Evolutionary conservation across 2,797 vertebrate genomes (phyloP), one percentile per base, ranked within the genome.

Genomic region (Hippopotamyrus pictus): DNA sequence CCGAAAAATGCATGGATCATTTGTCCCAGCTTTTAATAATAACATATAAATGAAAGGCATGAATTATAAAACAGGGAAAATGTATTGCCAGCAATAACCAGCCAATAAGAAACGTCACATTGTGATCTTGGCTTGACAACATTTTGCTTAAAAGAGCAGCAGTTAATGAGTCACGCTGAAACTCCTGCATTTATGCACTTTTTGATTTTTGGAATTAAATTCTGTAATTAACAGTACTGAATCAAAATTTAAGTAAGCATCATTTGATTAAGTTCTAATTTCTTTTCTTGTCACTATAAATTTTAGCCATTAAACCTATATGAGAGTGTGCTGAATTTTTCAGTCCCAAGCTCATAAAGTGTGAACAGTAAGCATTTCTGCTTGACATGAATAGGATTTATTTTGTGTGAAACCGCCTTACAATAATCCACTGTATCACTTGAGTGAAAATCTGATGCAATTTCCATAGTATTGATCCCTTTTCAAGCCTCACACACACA

Each of bases 391-490:
- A 76, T n/a, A 65, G 19, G 48, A 62, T 90, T 86, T 86, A 73
- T 88, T 76, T 37, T 76, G 25, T 44, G 73, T 25, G 44, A 87
- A 92, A 91, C 90, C 90, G 84, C 86, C 91, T 87, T 91, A 91
- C 89, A 90, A 90, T 92, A 92, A 94, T 94, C 92, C 92, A 92
- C 65, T 91, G 93, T 92, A 93, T 93, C 93, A 93, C 94, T 95
- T 94, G 41, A 93, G 93, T 93, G 90, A 93, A 93, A 95, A 94
- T 90, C 92, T 92, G 92, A 92, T 93, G 94, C 94, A 93, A 95
- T 94, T 95, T 94, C 94, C 94, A 93, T 93, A 90, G 91, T 94
- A 94, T 94, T 94, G 94, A 95, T 94, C 93, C 93, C 91, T 90
- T 93, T 90, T 91, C 92, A 93, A 92, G 92, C 92, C 94, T 90